phyloP scores from a whole-genome alignment of 64 coral and sea anemone species.

The Stylophora pistillata region DNA sequence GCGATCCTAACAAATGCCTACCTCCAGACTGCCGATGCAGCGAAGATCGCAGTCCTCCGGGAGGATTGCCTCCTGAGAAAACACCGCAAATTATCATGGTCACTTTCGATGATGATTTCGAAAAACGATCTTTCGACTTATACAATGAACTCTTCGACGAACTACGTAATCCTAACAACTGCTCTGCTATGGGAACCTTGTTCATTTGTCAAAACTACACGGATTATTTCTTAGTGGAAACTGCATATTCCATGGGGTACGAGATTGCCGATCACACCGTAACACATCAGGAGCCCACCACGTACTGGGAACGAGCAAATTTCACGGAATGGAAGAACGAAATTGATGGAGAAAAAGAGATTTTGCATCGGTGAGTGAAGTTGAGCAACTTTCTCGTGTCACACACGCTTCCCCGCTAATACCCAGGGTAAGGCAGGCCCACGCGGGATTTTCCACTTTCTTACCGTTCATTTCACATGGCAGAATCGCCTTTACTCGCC shows the following conservation, averaged over 20 bases:
- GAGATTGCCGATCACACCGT: slow-evolving; percentile 85
- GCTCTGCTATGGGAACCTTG: slow-evolving; percentile 63
- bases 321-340: slow-evolving; percentile 80
- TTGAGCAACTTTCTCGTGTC: neutral
- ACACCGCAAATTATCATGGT: slow-evolving; percentile 79
- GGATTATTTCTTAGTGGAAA: slow-evolving; percentile 73
- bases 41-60: slow-evolving; percentile 66
- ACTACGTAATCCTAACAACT: slow-evolving; percentile 71
- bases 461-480: too few relatives aligned
- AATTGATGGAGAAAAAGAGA: slow-evolving; percentile 69
- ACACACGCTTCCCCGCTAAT: neutral
- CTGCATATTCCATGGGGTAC: slow-evolving; percentile 68
- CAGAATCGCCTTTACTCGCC: too few relatives aligned
- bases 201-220: slow-evolving; percentile 82
- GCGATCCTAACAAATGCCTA: slow-evolving; percentile 49
- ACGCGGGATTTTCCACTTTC: too few relatives aligned
- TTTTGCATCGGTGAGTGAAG: slow-evolving; percentile 73
- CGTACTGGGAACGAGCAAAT: slow-evolving; percentile 56
- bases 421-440: too few relatives aligned
- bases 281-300: slow-evolving; percentile 69
- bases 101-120: slow-evolving; percentile 78
- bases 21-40: slow-evolving; percentile 77
- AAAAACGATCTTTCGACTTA: slow-evolving; percentile 41
- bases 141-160: slow-evolving; percentile 64
- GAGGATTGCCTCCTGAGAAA: slow-evolving; percentile 20